Evolutionary conservation across 1,140 invertebrate genomes (phyloP), one percentile per base, ranked within the genome.

Genomic region (Ylistrum balloti): DNA sequence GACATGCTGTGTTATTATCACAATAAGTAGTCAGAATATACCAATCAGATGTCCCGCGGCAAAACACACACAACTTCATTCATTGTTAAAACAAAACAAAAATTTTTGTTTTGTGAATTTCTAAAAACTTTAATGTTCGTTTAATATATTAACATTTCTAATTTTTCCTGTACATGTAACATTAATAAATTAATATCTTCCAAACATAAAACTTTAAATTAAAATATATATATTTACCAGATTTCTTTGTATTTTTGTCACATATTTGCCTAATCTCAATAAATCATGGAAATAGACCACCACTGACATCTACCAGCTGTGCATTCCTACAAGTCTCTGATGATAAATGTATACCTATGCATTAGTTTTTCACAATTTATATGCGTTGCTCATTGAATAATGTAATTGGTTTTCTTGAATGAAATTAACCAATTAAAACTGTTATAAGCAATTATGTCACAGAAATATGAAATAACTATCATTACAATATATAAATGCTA

Each of bases 1-100:
- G 56, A 74, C 56, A 28, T 74, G 5, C 56, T 1, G 56, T 74
- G 56, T 74, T 28, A 74, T 74, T 74, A 74, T n/a, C 15, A 74
- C 56, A 74, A 74, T 74, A 74, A 74, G 56, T 74, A 74, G 56
- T 17, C 56, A 74, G 56, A 74, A 74, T 74, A 74, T 74, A 74
- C 56, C 22, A 5, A 74, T 74, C 56, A 74, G 28, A 74, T 74
- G n/a, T 74, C 56, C 56, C 56, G 56, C 56, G n/a, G 56, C 56
- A 74, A 74, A 28, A 74, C 22, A 74, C 56, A 74, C 56, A 28
- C 56, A 74, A 74, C 56, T 74, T 28, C 56, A 74, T 74, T 74
- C 56, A 74, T 74, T 74, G 56, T 74, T 74, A 9, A 74, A 28
- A 28, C 22, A 74, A 74, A 74, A 74, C n/a, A n/a, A 28, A 74